Evolutionary conservation across 2,888 invertebrate species (phyloP).

Genomic region (Drosophila emarginata): DNA sequence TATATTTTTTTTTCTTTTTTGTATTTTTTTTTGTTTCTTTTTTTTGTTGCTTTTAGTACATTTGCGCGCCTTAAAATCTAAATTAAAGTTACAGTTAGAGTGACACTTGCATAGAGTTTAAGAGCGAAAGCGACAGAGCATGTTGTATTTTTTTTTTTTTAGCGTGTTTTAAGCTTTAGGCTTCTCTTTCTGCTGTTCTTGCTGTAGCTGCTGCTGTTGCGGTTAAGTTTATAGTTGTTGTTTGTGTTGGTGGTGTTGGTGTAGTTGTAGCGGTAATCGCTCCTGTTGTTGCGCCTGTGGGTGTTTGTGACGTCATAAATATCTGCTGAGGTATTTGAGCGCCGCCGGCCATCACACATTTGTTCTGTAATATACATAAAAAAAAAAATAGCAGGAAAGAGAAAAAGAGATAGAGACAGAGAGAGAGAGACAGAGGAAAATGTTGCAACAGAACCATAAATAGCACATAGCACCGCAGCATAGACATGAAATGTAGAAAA

Average conservation of each 20-base stretch:
- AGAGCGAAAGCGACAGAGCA: conserved; percentile 12
- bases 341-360: conserved; percentile 81
- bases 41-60: conserved; percentile 16
- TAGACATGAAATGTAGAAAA: conserved; percentile 2
- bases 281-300: conserved; percentile 23
- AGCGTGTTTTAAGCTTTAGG: conserved; percentile 47
- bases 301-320: conserved; percentile 79
- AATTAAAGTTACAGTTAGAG: conserved; percentile 13
- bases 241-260: conserved; percentile 13
- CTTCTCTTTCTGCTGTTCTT: conserved; percentile 40
- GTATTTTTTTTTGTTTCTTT: neutral
- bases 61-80: conserved; percentile 47
- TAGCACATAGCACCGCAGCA: conserved; percentile 1
- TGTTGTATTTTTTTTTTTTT: neutral
- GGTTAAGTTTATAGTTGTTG: conserved; percentile 9
- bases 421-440: neutral
- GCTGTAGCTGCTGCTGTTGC: conserved; percentile 10
- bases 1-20: conserved; percentile 8
- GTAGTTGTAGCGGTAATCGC: conserved; percentile 11
- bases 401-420: conserved; percentile 17
- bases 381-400: conserved; percentile 19
- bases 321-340: conserved; percentile 76
- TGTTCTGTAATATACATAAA: conserved; percentile 76
- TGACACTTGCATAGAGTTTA: neutral
- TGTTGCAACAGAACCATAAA: conserved; percentile 1